Conservation (phyloP, 1,140 invertebrate genomes). For the Nylanderia fulva region DNA sequence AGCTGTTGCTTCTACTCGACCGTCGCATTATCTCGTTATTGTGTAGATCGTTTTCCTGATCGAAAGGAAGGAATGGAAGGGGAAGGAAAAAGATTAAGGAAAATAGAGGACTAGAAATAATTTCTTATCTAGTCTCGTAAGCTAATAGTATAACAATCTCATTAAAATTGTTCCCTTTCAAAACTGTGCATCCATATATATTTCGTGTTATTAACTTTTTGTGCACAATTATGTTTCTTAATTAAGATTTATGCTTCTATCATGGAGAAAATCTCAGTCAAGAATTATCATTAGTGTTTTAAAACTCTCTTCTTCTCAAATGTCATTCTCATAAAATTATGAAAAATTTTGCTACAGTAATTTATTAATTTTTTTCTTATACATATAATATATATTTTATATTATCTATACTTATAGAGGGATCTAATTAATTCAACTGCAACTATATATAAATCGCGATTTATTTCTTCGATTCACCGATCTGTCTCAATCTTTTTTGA, state of each 20-base stretch:
- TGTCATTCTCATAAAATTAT: not conserved
- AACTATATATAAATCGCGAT: not conserved
- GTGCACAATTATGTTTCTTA: too few species aligned
- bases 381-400: not conserved
- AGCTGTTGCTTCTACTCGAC: slow-evolving; percentile 18
- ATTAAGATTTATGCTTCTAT: not conserved
- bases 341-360: too few species aligned
- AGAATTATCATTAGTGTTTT: not conserved
- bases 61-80: not conserved
- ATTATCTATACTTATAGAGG: not conserved
- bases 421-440: not conserved
- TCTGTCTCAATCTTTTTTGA: not conserved
- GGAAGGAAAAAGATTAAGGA: not conserved
- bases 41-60: slow-evolving; percentile 39
- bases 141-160: slow-evolving; percentile 26
- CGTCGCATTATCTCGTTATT: slow-evolving; percentile 47
- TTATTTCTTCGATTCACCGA: not conserved
- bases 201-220: not conserved
- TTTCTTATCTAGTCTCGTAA: not conserved
- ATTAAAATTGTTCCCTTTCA: not conserved
- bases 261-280: not conserved
- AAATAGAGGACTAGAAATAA: not conserved
- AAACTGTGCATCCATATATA: not conserved
- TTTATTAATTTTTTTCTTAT: not conserved
- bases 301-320: not conserved